Evolutionary conservation across 2,888 invertebrate genomes (phyloP).

Genomic region (Epinotia nisella): DNA sequence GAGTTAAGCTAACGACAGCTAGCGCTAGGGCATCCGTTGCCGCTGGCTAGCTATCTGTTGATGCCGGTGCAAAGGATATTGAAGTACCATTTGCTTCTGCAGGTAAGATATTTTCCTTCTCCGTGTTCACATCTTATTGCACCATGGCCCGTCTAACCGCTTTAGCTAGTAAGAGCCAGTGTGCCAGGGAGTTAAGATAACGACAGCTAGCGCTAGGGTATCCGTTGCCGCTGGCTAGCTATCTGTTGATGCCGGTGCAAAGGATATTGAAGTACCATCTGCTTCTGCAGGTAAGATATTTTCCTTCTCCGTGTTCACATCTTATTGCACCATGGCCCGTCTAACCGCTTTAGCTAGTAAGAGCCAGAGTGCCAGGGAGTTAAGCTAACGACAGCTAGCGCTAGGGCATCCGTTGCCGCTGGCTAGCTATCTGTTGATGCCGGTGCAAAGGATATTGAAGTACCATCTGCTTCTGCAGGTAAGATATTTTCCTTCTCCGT

Average conservation of each 20-base stretch:
- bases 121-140: slow-evolving; percentile 95
- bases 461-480: slow-evolving; percentile 98
- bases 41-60: slow-evolving; percentile 95
- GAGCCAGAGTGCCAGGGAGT: slow-evolving; percentile 87
- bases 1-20: slow-evolving; percentile 91
- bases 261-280: slow-evolving; percentile 98
- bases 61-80: slow-evolving; percentile 98
- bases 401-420: slow-evolving; percentile 95
- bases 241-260: slow-evolving; percentile 97
- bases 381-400: slow-evolving; percentile 90
- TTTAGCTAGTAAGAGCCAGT: slow-evolving; percentile 89
- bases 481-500: slow-evolving; percentile 52
- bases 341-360: slow-evolving; percentile 93
- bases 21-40: slow-evolving; percentile 93
- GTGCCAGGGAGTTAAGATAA: slow-evolving; percentile 89
- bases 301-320: slow-evolving; percentile 92
- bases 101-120: slow-evolving; percentile 88
- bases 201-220: slow-evolving; percentile 93
- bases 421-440: slow-evolving; percentile 96
- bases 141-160: slow-evolving; percentile 95
- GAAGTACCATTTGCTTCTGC: slow-evolving; percentile 97
- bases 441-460: slow-evolving; percentile 97
- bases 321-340: slow-evolving; percentile 96
- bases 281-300: slow-evolving; percentile 90
- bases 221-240: slow-evolving; percentile 95